A percentile compares a stretch with the other conserved stretches of the same genome.
phyloP scores from a whole-genome alignment of 2,113 vertebrate genomes.

The Pollachius pollachius region DNA sequence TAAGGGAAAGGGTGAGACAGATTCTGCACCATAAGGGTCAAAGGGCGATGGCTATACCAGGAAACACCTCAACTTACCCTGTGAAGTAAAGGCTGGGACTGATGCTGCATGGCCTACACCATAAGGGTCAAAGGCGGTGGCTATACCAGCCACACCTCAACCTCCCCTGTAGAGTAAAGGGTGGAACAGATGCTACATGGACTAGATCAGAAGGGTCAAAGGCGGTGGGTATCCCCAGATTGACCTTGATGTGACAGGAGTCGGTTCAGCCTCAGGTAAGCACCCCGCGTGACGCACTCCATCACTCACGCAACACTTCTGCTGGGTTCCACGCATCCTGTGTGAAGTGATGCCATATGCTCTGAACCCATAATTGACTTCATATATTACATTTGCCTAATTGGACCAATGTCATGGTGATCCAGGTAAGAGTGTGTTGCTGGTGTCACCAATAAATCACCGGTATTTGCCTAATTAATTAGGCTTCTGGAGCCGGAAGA shows the following conservation, averaged over 20 bases:
- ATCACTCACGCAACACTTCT: background rate
- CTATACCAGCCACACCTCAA: too few relatives aligned
- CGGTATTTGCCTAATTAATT: constrained; percentile 64
- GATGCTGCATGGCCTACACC: too few relatives aligned
- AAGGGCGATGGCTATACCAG: too few relatives aligned
- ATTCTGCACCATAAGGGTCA: too few relatives aligned
- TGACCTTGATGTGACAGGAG: constrained; percentile 7
- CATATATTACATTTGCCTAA: constrained; percentile 60
- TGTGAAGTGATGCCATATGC: constrained; percentile 24
- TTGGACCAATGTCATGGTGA: constrained; percentile 39
- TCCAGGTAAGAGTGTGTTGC: constrained; percentile 63
- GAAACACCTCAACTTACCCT: too few relatives aligned
- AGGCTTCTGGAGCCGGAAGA: constrained; percentile 53
- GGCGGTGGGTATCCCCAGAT: background rate
- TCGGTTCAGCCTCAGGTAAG: background rate
- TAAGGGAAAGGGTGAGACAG: too few relatives aligned
- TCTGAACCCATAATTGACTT: constrained; percentile 35
- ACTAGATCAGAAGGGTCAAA: too few relatives aligned
- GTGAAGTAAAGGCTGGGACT: too few relatives aligned
- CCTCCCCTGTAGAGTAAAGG: too few relatives aligned
- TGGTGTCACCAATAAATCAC: constrained; percentile 63
- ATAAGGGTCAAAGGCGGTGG: too few relatives aligned
- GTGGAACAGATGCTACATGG: too few relatives aligned
- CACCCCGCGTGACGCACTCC: background rate
- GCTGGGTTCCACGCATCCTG: constrained; percentile 1